Evolutionary conservation across 2,113 vertebrate species (phyloP), one percentile per base, ranked within the genome.

Genomic region (Dicerorhinus sumatrensis): DNA sequence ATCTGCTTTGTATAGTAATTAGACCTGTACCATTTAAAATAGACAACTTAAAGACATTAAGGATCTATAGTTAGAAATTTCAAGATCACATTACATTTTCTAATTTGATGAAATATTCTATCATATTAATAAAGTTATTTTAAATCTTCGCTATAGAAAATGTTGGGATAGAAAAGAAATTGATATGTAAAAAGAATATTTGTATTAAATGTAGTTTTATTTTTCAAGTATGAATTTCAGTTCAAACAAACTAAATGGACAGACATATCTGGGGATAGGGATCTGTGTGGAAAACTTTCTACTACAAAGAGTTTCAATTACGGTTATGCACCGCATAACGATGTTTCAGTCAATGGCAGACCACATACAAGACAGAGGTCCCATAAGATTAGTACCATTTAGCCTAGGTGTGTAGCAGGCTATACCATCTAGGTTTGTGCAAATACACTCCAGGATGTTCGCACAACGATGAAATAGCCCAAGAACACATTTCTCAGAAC

Each of bases 1-100:
- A 97, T 97, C 81, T 96, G 92, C 67, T 33, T 93, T 73, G 54
- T 82, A 84, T 93, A 91, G 67, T 97, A 97, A 97, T 98, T 96
- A 93, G 81, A 93, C 16, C 31, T 67, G 7, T 90, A 73, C 16
- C 39, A 76, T 77, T 96, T 95, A 81, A 95, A 94, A 87, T 54
- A 91, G 42, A 83, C 31, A 96, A 72, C 25, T 93, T 91, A 89
- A 77, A 56, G 27, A 48, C 5, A 70, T 82, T 77, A 54, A 54
- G 51, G 51, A 48, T 86, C 97, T 89, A 89, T 8, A 76, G 3
- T 42, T 92, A 95, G 48, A 95, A 93, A 75, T 56, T 70, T 86
- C 36, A 80, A 85, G 11, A 89, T 81, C 14, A 94, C 6, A 76
- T 48, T 88, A 39, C 2, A 88, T 62, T 81, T 95, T 62, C 31